A percentile compares a stretch with the other conserved stretches of the same genome.
Conservation (phyloP, 2,113 vertebrate genomes). For the Crotalus viridis region DNA sequence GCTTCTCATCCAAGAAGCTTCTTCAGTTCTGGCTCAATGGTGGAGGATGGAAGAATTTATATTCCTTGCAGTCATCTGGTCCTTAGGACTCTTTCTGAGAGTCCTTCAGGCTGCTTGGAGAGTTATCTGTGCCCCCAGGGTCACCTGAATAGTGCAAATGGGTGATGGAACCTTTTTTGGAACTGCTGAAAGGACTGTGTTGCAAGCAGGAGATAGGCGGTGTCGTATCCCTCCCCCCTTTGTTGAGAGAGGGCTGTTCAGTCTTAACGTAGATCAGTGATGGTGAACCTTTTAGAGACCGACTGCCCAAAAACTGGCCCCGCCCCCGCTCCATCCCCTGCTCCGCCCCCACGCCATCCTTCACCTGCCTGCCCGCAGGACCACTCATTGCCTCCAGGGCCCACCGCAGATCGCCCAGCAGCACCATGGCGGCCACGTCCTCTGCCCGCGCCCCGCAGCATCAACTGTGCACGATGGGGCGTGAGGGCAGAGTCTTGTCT, state of each 20-base stretch:
- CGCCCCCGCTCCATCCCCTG: no score
- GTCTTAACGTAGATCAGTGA: not conserved
- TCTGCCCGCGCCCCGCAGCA: no score
- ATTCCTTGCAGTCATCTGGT: not conserved
- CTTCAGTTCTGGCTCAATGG: not conserved
- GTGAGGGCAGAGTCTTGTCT: no score
- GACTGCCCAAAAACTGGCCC: no score
- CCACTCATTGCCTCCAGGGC: no score
- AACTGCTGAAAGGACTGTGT: not conserved
- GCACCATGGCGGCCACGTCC: no score
- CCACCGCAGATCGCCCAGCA: no score
- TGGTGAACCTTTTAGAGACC: no score
- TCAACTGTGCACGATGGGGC: no score
- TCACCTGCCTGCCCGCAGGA: fast-evolving
- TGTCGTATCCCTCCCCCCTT: not conserved
- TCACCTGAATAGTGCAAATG: not conserved
- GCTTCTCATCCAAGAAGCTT: not conserved
- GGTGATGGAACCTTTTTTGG: not conserved
- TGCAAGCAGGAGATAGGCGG: not conserved
- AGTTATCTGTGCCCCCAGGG: not conserved
- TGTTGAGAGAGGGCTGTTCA: not conserved
- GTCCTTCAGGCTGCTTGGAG: not conserved
- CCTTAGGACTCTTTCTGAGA: not conserved
- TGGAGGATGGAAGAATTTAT: not conserved
- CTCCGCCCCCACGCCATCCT: no score